Conservation (phyloP, 2,888 invertebrate genomes). For the Andrena chrysosceles region DNA sequence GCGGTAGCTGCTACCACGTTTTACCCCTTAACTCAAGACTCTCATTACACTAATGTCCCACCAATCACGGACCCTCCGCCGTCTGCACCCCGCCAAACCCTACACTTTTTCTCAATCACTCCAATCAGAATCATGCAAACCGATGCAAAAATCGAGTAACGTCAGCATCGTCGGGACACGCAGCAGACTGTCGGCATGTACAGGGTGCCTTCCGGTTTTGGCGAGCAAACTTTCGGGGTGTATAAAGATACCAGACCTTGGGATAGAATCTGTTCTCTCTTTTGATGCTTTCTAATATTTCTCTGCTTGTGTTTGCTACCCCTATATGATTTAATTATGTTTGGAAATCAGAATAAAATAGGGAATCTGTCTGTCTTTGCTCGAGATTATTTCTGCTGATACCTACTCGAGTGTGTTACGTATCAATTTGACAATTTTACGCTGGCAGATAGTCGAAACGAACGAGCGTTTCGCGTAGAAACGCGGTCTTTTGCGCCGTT, state of each 20-base stretch:
- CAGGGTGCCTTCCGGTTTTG: not conserved
- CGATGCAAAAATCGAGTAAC: slow-evolving; percentile 68
- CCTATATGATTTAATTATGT: too few species aligned
- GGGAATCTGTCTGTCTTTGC: not conserved
- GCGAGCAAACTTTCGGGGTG: not conserved
- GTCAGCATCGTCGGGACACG: slow-evolving; percentile 29
- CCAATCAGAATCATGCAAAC: slow-evolving; percentile 78
- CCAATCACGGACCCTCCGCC: slow-evolving; percentile 76
- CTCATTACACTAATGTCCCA: slow-evolving; percentile 83
- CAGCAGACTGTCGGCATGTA: slow-evolving; percentile 1
- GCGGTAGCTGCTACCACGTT: slow-evolving; percentile 80
- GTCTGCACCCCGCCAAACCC: slow-evolving; percentile 66
- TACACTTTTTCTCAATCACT: slow-evolving; percentile 72
- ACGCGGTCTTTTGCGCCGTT: slow-evolving; percentile 58
- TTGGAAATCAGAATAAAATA: too few species aligned
- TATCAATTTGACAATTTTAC: slow-evolving; percentile 48
- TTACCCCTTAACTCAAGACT: slow-evolving; percentile 80
- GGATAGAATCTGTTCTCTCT: too few species aligned
- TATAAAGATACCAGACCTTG: too few species aligned
- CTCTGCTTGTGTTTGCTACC: too few species aligned
- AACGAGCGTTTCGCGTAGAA: slow-evolving; percentile 32
- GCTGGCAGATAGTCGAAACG: slow-evolving; percentile 28
- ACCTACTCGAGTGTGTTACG: not conserved
- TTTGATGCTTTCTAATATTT: too few species aligned
- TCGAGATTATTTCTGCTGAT: not conserved